phyloP scores from a whole-genome alignment of 1,140 invertebrate species.

The Bombus cullumanus region DNA sequence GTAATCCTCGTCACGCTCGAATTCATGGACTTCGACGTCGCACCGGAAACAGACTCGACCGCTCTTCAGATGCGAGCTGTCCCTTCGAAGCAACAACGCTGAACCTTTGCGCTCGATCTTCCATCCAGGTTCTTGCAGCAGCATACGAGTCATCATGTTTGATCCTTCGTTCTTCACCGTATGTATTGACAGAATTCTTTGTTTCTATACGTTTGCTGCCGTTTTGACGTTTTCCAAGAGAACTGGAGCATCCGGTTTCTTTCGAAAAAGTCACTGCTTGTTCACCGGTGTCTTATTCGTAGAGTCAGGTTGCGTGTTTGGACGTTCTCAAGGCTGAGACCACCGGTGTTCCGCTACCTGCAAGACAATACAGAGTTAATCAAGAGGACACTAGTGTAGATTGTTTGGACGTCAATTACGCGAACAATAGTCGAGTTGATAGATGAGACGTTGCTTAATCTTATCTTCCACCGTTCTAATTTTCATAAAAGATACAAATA shows the following conservation, averaged over 20 bases:
- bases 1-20: slow-evolving; percentile 79
- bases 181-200: neutral
- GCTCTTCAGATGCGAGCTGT: slow-evolving; percentile 74
- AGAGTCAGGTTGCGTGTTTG: neutral
- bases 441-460: no score
- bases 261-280: neutral
- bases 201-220: neutral
- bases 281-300: no score
- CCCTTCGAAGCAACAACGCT: slow-evolving; percentile 77
- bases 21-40: slow-evolving; percentile 82
- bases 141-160: slow-evolving; percentile 72
- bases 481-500: neutral
- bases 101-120: slow-evolving; percentile 81
- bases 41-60: slow-evolving; percentile 81
- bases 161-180: neutral
- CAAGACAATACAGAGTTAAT: slow-evolving; percentile 29
- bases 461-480: neutral
- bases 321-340: slow-evolving; percentile 41
- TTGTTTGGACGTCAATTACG: neutral
- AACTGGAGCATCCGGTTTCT: neutral
- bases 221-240: neutral
- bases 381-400: neutral
- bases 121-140: slow-evolving; percentile 82
- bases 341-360: neutral
- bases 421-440: no score